A percentile compares a stretch with the other conserved stretches of the same genome.
Evolutionary conservation across 2,113 vertebrate species (phyloP).

Genomic region (Notothenia rossii): DNA sequence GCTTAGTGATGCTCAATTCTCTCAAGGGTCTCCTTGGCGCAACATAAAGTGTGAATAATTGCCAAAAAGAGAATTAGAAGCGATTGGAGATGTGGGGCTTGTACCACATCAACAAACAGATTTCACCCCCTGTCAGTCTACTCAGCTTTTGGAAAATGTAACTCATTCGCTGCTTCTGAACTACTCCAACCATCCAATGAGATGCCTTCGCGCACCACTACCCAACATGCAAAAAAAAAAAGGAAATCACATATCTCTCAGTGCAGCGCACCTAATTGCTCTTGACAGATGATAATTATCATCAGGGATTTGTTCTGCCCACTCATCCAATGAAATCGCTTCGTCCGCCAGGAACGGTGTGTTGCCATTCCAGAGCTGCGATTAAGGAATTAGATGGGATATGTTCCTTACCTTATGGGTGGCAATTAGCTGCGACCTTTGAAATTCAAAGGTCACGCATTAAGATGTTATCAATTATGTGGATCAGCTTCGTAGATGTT

Average conservation of each 20-base stretch:
- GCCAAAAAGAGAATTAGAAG: slow-evolving; percentile 55
- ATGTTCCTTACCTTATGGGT: slow-evolving; percentile 77
- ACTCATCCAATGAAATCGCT: slow-evolving; percentile 70
- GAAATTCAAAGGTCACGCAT: slow-evolving; percentile 79
- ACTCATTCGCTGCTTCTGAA: slow-evolving; percentile 34
- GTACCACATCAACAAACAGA: slow-evolving; percentile 60
- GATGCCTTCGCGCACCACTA: slow-evolving; percentile 50
- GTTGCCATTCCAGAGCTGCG: slow-evolving; percentile 62
- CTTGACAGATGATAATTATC: slow-evolving; percentile 82
- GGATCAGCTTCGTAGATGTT: slow-evolving; percentile 71
- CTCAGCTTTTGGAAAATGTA: slow-evolving; percentile 50
- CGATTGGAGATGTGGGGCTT: slow-evolving; percentile 45
- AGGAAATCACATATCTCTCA: slow-evolving; percentile 66
- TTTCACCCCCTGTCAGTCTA: slow-evolving; percentile 64
- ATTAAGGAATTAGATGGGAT: slow-evolving; percentile 79
- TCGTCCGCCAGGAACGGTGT: slow-evolving; percentile 35
- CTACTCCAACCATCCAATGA: slow-evolving; percentile 52
- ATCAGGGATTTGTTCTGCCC: slow-evolving; percentile 75
- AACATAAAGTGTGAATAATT: slow-evolving; percentile 66
- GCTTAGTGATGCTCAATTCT: slow-evolving; percentile 58
- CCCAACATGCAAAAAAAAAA: slow-evolving; percentile 43
- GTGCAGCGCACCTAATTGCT: slow-evolving; percentile 77
- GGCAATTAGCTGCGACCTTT: slow-evolving; percentile 79
- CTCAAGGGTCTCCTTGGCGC: slow-evolving; percentile 55
- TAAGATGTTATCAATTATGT: slow-evolving; percentile 82